Evolutionary conservation across 2,888 invertebrate species (phyloP).

Genomic region (Anthrax anthrax): DNA sequence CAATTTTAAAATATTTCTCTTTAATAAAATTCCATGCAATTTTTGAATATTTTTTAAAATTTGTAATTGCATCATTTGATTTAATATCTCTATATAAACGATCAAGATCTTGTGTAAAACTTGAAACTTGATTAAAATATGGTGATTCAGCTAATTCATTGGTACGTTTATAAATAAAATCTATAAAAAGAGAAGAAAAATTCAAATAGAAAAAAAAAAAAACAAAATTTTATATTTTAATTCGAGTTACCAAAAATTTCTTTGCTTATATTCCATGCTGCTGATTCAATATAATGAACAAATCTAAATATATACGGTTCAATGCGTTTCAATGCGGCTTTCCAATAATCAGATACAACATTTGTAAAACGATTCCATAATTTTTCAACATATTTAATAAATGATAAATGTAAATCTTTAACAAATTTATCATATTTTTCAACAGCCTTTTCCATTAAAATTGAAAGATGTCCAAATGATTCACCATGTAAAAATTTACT

Average conservation of each 20-base stretch:
- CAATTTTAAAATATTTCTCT: conserved; percentile 49
- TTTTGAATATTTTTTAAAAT: conserved; percentile 59
- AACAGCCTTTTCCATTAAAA: conserved; percentile 51
- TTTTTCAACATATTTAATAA: conserved; percentile 56
- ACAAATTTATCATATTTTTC: conserved; percentile 66
- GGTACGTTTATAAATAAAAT: conserved; percentile 66
- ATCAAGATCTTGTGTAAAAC: conserved; percentile 68
- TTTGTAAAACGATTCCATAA: conserved; percentile 55
- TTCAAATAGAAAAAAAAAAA: not conserved
- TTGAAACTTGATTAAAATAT: conserved; percentile 65
- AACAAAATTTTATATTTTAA: not conserved
- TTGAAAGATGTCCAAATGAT: conserved; percentile 55
- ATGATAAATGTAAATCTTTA: conserved; percentile 54
- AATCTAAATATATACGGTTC: conserved; percentile 67
- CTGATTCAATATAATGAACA: conserved; percentile 59
- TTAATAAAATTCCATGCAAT: conserved; percentile 51
- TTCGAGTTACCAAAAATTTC: conserved; percentile 48
- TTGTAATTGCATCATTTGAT: conserved; percentile 62
- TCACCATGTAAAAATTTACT: conserved; percentile 59
- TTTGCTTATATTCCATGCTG: conserved; percentile 57
- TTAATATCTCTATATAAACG: conserved; percentile 62
- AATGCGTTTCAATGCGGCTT: conserved; percentile 52
- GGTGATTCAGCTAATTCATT: conserved; percentile 67
- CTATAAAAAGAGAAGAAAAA: conserved; percentile 28
- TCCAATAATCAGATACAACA: conserved; percentile 55